Conservation (phyloP, 1,140 invertebrate species). For the Globodera rostochiensis region DNA sequence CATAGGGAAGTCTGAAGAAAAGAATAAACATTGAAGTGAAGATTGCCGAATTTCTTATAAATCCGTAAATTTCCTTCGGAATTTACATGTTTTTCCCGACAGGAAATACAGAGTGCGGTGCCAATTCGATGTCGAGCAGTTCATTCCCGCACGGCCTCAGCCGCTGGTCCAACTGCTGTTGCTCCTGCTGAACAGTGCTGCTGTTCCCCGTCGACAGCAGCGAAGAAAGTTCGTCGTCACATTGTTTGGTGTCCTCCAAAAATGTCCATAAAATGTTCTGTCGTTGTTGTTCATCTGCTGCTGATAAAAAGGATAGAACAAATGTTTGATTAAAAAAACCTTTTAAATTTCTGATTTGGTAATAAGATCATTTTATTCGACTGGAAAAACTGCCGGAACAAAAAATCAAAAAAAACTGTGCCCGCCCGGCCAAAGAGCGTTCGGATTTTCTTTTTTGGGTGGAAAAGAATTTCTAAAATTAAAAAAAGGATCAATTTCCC, state of each 20-base stretch:
- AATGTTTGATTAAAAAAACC: too few species aligned
- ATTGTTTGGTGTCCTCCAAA: conserved; percentile 30
- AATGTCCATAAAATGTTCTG: not conserved
- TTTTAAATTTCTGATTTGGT: too few species aligned
- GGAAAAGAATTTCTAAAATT: too few species aligned
- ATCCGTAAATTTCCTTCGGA: too few species aligned
- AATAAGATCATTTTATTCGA: too few species aligned
- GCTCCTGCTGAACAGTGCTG: not conserved
- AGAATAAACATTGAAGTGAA: not conserved
- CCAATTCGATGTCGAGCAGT: conserved; percentile 18
- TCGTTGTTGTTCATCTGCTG: not conserved
- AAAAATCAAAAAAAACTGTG: too few species aligned
- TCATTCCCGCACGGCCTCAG: conserved; percentile 3
- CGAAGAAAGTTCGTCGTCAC: conserved; percentile 15
- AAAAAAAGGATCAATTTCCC: too few species aligned
- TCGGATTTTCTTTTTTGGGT: too few species aligned
- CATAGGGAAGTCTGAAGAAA: conserved; percentile 53
- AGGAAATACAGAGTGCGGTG: conserved; percentile 25
- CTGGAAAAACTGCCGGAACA: too few species aligned
- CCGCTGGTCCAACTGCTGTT: not conserved
- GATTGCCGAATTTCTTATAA: too few species aligned
- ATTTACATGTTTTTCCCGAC: conserved; percentile 35
- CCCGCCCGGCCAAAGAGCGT: too few species aligned
- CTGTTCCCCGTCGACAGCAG: not conserved
- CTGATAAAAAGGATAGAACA: not conserved